Evolutionary conservation across 1,140 invertebrate genomes (phyloP).

Genomic region (Drosophila persimilis): DNA sequence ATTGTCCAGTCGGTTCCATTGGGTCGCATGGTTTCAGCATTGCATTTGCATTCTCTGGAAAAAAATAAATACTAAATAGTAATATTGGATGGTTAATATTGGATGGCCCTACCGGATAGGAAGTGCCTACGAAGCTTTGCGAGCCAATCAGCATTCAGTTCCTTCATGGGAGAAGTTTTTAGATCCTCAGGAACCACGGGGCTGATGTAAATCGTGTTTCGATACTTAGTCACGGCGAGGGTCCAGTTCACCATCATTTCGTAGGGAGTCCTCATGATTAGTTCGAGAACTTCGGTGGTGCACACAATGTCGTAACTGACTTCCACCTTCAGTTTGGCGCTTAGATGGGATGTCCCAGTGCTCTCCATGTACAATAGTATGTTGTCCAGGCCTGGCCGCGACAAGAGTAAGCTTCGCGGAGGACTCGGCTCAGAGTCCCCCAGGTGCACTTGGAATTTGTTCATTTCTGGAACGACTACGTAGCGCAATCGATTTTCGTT

Average conservation of each 20-base stretch:
- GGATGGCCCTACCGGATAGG: slow-evolving; percentile 11
- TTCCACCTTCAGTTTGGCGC: neutral
- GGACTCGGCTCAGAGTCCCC: neutral
- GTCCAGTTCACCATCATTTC: slow-evolving; percentile 45
- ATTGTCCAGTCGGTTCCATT: slow-evolving; percentile 6
- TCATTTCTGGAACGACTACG: slow-evolving; percentile 1
- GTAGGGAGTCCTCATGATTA: slow-evolving; percentile 57
- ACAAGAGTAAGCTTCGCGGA: neutral
- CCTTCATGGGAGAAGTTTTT: neutral
- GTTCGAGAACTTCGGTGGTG: slow-evolving; percentile 35
- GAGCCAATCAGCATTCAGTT: slow-evolving; percentile 17
- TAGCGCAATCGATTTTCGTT: slow-evolving; percentile 10
- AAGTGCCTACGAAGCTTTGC: slow-evolving; percentile 35
- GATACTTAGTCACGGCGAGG: slow-evolving; percentile 38
- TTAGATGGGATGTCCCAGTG: neutral
- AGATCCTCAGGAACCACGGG: neutral
- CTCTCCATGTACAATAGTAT: slow-evolving; percentile 33
- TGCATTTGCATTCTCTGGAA: slow-evolving; percentile 12
- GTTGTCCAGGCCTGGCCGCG: slow-evolving; percentile 34
- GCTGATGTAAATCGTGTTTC: slow-evolving; percentile 54
- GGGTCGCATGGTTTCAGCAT: neutral
- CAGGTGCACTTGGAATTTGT: slow-evolving; percentile 26
- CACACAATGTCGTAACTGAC: slow-evolving; percentile 47
- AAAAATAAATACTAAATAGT: too few relatives aligned
- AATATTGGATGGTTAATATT: neutral